phyloP scores from a whole-genome alignment of 2,797 vertebrate genomes.

The Sciaenops ocellatus region DNA sequence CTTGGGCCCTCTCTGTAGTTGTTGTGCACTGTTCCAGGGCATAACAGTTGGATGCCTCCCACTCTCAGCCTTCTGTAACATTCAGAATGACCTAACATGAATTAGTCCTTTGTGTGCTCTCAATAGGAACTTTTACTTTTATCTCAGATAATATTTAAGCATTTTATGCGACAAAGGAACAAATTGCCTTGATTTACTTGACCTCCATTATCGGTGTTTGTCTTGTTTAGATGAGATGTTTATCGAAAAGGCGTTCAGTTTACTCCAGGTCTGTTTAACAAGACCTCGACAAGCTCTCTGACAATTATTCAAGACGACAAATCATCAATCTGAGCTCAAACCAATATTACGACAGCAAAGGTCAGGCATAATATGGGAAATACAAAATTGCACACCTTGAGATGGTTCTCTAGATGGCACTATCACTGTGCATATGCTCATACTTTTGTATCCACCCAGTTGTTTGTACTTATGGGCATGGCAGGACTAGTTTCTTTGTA shows the following conservation, averaged over 20 bases:
- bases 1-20: constrained; percentile 67
- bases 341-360: not conserved
- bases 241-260: constrained; percentile 13
- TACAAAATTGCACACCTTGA: constrained; percentile 23
- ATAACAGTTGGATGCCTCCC: constrained; percentile 78
- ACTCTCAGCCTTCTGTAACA: constrained; percentile 70
- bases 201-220: constrained; percentile 77
- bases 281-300: not conserved
- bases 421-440: constrained; percentile 30
- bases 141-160: constrained; percentile 69
- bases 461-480: not conserved
- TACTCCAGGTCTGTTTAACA: constrained; percentile 6
- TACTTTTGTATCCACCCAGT: constrained; percentile 1
- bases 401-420: constrained; percentile 62
- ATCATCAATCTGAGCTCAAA: not conserved
- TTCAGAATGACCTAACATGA: constrained; percentile 72
- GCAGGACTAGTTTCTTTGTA: constrained; percentile 1
- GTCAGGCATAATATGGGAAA: not conserved
- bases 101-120: constrained; percentile 75
- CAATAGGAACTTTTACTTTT: constrained; percentile 68
- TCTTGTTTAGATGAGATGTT: constrained; percentile 68
- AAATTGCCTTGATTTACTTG: constrained; percentile 70
- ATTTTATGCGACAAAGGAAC: constrained; percentile 52
- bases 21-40: constrained; percentile 69
- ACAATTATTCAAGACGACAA: constrained; percentile 3